Evolutionary conservation across 2,888 invertebrate species (phyloP), one percentile per base, ranked within the genome.

Genomic region (Plebejus anna): DNA sequence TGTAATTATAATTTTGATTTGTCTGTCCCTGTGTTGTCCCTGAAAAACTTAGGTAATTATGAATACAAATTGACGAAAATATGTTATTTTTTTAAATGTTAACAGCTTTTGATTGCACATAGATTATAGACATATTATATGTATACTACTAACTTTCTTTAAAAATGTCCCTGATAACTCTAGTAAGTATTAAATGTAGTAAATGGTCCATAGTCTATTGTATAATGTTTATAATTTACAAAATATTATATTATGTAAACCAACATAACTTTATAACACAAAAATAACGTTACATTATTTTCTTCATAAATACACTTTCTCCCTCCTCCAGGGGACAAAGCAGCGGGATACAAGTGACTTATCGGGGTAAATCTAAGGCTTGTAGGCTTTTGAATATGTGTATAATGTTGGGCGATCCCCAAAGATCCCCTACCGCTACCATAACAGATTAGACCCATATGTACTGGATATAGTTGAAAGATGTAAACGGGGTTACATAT

Each of bases 331-430:
- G 13, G 32, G 32, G 32, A 66, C 66, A 66, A 66, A 66, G 13
- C 66, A 66, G 66, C 66, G 32, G 13, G 66, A 66, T 66, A 66
- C 66, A 66, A 66, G 32, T 9, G 66, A 32, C 66, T 66, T 66
- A 66, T 66, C 66, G 66, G 66, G 61, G 66, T 66, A 66, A 66
- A 66, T 66, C 66, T 66, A 32, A 66, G 66, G 66, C 66, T 66
- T 66, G 66, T 66, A 32, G 32, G 66, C 66, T 66, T 66, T 66
- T 66, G 66, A 66, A 32, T 66, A 66, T 66, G 66, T 66, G 66
- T 32, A 66, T 66, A 66, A 66, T 66, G 66, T 32, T 36, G 66
- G 66, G 7, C 66, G 32, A 66, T 66, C 66, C 66, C 66, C 9
- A 66, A 66, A 32, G 66, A 66, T 32, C 32, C 66, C 66, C 66